phyloP scores from a whole-genome alignment of 2,888 invertebrate species.

The Yponomeuta malinellus region DNA sequence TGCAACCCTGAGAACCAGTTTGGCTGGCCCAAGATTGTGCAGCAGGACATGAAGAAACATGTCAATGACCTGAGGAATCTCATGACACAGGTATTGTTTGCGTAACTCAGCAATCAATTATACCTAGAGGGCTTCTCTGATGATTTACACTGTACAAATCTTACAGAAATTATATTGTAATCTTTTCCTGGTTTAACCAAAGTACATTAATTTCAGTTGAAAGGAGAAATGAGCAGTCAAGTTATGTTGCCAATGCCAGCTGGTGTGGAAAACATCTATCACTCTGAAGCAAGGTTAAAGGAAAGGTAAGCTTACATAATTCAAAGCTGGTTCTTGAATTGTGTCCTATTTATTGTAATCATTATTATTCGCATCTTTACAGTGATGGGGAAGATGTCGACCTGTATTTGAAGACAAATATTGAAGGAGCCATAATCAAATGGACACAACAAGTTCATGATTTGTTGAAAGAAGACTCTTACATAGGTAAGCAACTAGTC shows the following conservation, averaged over 20 bases:
- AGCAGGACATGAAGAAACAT: conserved; percentile 82
- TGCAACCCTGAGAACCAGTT: conserved; percentile 81
- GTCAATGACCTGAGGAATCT: conserved; percentile 81
- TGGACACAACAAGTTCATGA: conserved; percentile 90
- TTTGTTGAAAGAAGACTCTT: conserved; percentile 84
- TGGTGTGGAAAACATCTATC: conserved; percentile 81
- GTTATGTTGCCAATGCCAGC: conserved; percentile 91
- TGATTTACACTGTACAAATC: too few relatives aligned
- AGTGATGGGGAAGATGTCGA: conserved; percentile 77
- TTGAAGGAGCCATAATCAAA: conserved; percentile 90
- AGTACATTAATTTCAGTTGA: conserved; percentile 63
- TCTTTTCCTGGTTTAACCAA: background rate
- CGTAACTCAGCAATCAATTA: background rate
- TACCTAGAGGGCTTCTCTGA: background rate
- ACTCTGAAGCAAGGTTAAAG: conserved; percentile 68
- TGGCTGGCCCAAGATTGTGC: conserved; percentile 84
- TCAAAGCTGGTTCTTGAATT: background rate
- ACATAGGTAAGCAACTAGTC: conserved; percentile 51
- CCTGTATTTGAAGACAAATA: conserved; percentile 83
- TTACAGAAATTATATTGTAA: background rate
- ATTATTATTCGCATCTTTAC: conserved; percentile 7
- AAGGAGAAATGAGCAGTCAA: conserved; percentile 89
- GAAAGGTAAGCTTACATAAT: conserved; percentile 42
- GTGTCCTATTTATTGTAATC: background rate
- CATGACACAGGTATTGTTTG: conserved; percentile 77